Conservation (phyloP, 2,888 invertebrate genomes). For the Aphelenchoides bicaudatus region DNA sequence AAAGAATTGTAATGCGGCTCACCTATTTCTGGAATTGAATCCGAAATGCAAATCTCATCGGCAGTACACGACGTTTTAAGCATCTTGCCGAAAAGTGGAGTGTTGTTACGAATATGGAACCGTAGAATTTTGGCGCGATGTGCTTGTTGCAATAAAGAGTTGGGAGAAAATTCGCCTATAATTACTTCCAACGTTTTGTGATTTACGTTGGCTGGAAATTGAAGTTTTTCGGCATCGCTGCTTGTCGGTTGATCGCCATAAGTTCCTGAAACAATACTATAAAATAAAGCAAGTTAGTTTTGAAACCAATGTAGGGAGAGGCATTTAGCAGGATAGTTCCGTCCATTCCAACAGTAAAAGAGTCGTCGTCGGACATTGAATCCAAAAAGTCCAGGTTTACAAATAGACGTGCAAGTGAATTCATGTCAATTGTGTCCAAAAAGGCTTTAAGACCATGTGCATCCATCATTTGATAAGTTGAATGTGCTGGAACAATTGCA, state of each 20-base stretch:
- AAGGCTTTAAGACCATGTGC: slow-evolving; percentile 5
- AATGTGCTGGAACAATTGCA: background rate
- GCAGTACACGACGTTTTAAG: slow-evolving; percentile 33
- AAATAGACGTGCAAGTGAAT: slow-evolving; percentile 16
- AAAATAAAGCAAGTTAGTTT: background rate
- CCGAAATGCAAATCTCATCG: slow-evolving; percentile 40
- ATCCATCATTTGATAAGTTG: background rate
- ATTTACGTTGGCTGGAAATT: slow-evolving; percentile 22
- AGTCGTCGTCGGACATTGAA: slow-evolving; percentile 32
- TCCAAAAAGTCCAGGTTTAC: slow-evolving; percentile 36
- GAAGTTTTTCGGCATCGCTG: slow-evolving; percentile 3
- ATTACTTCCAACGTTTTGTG: slow-evolving; percentile 32
- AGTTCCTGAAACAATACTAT: background rate
- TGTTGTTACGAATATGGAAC: slow-evolving; percentile 30
- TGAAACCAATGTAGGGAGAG: slow-evolving; percentile 7
- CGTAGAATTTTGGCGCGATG: slow-evolving; percentile 32
- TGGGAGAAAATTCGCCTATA: slow-evolving; percentile 33
- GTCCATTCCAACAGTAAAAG: slow-evolving; percentile 31
- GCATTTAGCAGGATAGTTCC: slow-evolving; percentile 27
- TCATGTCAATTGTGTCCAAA: slow-evolving; percentile 6
- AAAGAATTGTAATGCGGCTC: no score
- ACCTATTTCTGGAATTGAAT: slow-evolving; percentile 39
- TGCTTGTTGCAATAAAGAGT: slow-evolving; percentile 35
- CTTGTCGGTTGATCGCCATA: background rate
- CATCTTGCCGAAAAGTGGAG: slow-evolving; percentile 39